These are phyloP conservation scores for Acyrthosiphon pisum DNA, from an alignment of 1,140 invertebrate genomes.

Conservation along the genomic window DNA sequence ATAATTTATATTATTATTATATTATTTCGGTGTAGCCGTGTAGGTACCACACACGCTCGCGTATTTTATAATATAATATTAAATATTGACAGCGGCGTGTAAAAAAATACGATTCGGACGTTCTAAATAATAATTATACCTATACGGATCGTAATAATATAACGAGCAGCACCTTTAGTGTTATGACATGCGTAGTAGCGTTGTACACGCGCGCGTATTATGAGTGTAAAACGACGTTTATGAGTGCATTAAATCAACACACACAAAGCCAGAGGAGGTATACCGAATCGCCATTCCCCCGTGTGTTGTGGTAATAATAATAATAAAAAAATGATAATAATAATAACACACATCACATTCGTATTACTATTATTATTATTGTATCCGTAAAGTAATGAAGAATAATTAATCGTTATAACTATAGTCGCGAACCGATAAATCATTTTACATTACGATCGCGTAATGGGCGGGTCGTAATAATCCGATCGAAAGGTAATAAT, in stretches of 20 bases:
- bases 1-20: neutral
- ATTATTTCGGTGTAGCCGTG: neutral
- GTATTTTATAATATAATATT: conserved; percentile 5
- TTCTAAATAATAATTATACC: conserved; percentile 10
- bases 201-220: neutral
- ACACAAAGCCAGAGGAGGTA: neutral
- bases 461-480: neutral
- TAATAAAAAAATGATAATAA: neutral
- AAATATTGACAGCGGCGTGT: neutral
- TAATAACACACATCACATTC: neutral
- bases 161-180: conserved; percentile 6
- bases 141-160: neutral
- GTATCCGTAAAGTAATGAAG: neutral
- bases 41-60: neutral
- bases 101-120: neutral
- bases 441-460: neutral
- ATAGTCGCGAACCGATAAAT: neutral
- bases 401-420: neutral
- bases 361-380: neutral
- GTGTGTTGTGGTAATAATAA: neutral
- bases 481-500: neutral
- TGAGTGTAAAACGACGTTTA: conserved; percentile 14
- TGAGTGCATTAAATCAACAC: neutral
- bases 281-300: neutral
- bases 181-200: neutral